phyloP scores from a whole-genome alignment of 2,113 vertebrate genomes.

The Enhydra lutris region DNA sequence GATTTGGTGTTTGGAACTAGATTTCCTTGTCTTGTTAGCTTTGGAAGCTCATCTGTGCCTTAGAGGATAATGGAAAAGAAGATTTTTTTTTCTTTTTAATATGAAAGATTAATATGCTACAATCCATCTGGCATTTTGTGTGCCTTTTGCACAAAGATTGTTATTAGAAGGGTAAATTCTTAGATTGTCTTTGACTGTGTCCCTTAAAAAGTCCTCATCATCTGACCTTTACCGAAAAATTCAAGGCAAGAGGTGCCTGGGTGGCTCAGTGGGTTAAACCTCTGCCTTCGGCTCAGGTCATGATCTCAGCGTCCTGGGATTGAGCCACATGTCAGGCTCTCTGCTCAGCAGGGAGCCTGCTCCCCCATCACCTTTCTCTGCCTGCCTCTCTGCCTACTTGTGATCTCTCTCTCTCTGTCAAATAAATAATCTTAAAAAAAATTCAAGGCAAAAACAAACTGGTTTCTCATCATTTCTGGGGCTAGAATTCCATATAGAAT shows the following conservation, averaged over 20 bases:
- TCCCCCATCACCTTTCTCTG: too few relatives aligned
- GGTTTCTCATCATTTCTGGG: slow-evolving; percentile 13
- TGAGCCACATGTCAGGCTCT: too few relatives aligned
- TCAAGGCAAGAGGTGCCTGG: background rate
- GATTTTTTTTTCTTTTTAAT: background rate
- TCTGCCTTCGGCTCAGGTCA: too few relatives aligned
- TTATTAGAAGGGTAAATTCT: slow-evolving; percentile 47
- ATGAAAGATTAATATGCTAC: background rate
- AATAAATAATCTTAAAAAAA: too few relatives aligned
- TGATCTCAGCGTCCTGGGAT: too few relatives aligned
- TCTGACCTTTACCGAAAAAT: slow-evolving; percentile 1
- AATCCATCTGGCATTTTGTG: background rate
- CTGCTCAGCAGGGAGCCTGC: too few relatives aligned
- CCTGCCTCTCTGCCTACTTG: too few relatives aligned
- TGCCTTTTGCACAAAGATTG: background rate
- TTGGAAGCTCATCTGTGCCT: background rate
- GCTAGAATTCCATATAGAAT: background rate
- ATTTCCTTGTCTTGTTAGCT: background rate
- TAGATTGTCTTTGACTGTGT: background rate
- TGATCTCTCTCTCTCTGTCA: too few relatives aligned
- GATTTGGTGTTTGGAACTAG: background rate
- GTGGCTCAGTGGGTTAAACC: too few relatives aligned
- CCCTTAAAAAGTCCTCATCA: background rate
- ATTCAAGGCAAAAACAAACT: background rate
- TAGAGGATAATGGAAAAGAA: background rate